Evolutionary conservation across 2,113 vertebrate species (phyloP).

Genomic region (Xiphias gladius): DNA sequence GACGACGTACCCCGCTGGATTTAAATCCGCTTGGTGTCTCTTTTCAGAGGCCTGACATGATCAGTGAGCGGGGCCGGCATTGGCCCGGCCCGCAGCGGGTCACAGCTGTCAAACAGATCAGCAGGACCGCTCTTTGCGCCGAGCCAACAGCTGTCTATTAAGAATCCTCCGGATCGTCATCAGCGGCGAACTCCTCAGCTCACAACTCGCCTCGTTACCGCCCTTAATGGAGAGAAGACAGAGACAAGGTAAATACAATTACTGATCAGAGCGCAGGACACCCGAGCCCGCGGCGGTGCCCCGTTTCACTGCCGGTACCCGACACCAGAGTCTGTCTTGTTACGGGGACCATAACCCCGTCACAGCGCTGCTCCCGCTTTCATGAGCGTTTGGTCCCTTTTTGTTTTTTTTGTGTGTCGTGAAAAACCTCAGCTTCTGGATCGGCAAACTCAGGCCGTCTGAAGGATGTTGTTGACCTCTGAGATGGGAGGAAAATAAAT

Average conservation of each 20-base stretch:
- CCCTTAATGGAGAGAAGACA: slow-evolving; percentile 71
- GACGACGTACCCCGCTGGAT: neutral
- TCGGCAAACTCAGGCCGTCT: neutral
- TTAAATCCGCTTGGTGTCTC: neutral
- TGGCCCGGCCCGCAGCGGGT: slow-evolving; percentile 17
- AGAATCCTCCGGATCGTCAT: slow-evolving; percentile 73
- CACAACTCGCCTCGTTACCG: slow-evolving; percentile 74
- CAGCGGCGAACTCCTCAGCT: slow-evolving; percentile 59
- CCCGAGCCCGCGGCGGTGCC: slow-evolving; percentile 33
- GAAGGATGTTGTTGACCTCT: slow-evolving; percentile 41
- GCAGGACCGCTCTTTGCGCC: slow-evolving; percentile 62
- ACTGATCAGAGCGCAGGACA: slow-evolving; percentile 64
- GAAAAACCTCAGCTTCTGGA: slow-evolving; percentile 37
- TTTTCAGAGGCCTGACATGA: neutral
- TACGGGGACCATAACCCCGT: slow-evolving; percentile 42
- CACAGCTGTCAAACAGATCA: slow-evolving; percentile 84
- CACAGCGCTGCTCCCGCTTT: slow-evolving; percentile 25
- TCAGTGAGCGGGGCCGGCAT: neutral
- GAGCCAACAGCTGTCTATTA: slow-evolving; percentile 79
- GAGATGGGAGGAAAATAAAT: slow-evolving; percentile 42
- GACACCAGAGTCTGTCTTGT: slow-evolving; percentile 47
- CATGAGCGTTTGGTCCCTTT: slow-evolving; percentile 32
- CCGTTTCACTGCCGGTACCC: slow-evolving; percentile 67
- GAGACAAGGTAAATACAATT: slow-evolving; percentile 78
- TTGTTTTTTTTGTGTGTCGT: slow-evolving; percentile 35